Evolutionary conservation across 2,113 vertebrate genomes (phyloP).

Genomic region (Rhabdornis inornatus): DNA sequence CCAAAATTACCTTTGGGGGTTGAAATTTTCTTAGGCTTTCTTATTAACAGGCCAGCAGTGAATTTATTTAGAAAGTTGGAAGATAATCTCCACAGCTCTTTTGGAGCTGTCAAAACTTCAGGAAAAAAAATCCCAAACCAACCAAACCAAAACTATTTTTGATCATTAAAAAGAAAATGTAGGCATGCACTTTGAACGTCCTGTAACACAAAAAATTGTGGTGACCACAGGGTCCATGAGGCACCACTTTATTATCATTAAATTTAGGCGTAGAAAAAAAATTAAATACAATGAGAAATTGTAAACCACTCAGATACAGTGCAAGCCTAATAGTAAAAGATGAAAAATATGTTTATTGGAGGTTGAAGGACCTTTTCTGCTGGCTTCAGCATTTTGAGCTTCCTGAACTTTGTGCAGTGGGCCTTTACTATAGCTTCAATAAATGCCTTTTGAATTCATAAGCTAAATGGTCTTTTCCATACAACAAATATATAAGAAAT

Average conservation of each 20-base stretch:
- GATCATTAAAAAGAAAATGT: not conserved
- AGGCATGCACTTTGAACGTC: not conserved
- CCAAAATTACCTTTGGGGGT: conserved; percentile 45
- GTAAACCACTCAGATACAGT: not conserved
- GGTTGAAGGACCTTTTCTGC: not conserved
- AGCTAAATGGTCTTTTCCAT: not conserved
- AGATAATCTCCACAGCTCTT: not conserved
- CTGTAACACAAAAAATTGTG: not conserved
- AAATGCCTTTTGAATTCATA: not conserved
- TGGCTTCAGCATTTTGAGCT: not conserved
- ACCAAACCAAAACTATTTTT: not conserved
- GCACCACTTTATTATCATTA: not conserved
- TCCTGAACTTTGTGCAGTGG: not conserved
- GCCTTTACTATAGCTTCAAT: not conserved
- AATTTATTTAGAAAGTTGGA: conserved; percentile 46
- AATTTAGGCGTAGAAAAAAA: not conserved
- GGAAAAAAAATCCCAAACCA: fast-evolving
- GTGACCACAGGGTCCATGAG: not conserved
- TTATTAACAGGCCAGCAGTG: conserved; percentile 11
- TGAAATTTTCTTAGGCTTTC: conserved; percentile 55
- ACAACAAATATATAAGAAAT: not conserved
- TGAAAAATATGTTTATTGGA: not conserved
- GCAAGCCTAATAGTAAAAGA: not conserved
- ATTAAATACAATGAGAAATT: not conserved
- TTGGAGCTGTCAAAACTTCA: not conserved